Evolutionary conservation across 2,888 invertebrate genomes (phyloP), one percentile per base, ranked within the genome.

Genomic region (Thecophora atra): DNA sequence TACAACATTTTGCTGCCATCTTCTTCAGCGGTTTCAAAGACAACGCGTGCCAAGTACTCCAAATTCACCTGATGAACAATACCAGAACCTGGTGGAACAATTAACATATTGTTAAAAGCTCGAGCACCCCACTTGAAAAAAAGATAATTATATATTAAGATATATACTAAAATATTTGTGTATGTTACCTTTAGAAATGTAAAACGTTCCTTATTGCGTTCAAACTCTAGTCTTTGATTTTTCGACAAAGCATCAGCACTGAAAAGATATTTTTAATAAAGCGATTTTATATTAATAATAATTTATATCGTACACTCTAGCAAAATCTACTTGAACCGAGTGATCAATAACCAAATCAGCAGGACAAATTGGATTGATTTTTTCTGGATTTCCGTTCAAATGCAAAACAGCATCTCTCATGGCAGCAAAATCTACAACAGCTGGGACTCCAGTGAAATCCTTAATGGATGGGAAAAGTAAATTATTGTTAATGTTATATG

Each of bases 1-100:
- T 95, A 93, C 1, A 97, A 87, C 0, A 92, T 80, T 65, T 88
- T 86, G 47, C 78, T 80, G 47, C 78, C 80, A 24, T 80, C 83
- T 56, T 75, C 76, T 17, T 60, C 24, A 82, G 89, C 88, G 0
- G 88, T 89, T 13, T 91, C 89, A 84, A 98, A 98, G 47, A 98
- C 97, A 17, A 98, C 97, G 72, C 95, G 88, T 0, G 95, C 95
- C 65, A 99, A 86, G 84, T 97, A 98, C 85, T 98, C 98, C 83
- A 99, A 88, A 87, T 99, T 99, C 0, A 99, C 98, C 89, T 99
- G 99, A 87, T 99, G 99, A 0, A 98, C 97, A 75, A 99, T 99
- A 6, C 99, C 99, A 65, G 97, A 97, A 0, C 99, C 99, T 0
- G 99, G 99, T 1, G 99, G 99, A 0, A 99, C 97, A 70, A 99